Base-by-base conservation (phyloP, 2,113 vertebrate genomes). In the Brachyhypopomus occidentalis region DNA sequence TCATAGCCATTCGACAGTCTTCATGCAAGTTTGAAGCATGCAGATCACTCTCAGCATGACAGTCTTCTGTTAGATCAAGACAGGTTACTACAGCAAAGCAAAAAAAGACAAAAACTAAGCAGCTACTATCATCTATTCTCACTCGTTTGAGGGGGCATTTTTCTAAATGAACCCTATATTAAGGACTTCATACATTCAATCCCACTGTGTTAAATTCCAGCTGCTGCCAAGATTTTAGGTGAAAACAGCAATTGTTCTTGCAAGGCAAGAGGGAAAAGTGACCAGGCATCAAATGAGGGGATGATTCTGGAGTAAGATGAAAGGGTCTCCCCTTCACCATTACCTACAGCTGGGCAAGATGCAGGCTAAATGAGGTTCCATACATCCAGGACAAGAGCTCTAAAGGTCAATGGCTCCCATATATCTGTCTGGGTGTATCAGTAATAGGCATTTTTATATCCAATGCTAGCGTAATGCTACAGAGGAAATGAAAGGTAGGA, bases 251-350 rank as follows among this genome's bases (percentile, higher is more conserved):
- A 66, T 82, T 85, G 36, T 86, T 79, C 17, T 74, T 17, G 20
- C 41, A 76, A 45, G 25, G 83, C 45, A 55, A 79, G 55, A 75
- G 36, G 55, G 81, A 81, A 79, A 85, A 45, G 41, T 1, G 36
- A 78, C 72, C 78, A 64, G 80, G 83, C 81, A 83, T 84, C 36
- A 86, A 84, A 88, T 86, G 67, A 85, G 75, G 77, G 6, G 34
- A 27, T 17, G 64, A 59, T 70, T 59, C 0, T 52, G 22, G 82
- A 64, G 69, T 11, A 59, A 71, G 80, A 75, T 17, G 30, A 82
- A 69, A 38, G 66, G 75, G 85, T 77, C 62, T 45, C 22, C 16
- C 55, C 27, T 62, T 9, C 69, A 25, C 52, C 72, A 71, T 79
- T 72, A 75, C 23, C 14, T 23, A 36, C 5, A 76, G 70, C 63